phyloP scores from a whole-genome alignment of 2,888 invertebrate species.

The Plagodis pulveraria region DNA sequence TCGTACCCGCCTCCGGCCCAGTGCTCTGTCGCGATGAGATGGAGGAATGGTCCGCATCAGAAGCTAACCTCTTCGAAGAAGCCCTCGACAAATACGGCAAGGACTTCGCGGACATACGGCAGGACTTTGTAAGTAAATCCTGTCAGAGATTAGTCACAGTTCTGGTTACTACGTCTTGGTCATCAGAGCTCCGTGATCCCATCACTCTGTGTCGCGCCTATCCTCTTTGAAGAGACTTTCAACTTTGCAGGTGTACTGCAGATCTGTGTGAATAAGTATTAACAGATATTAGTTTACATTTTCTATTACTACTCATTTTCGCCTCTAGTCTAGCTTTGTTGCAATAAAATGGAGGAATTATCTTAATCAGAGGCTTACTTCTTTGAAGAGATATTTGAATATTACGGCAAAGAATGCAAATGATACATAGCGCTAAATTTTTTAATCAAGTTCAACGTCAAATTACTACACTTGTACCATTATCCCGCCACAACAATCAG shows the following conservation, averaged over 20 bases:
- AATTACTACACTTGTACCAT: no score
- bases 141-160: background rate
- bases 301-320: background rate
- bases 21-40: slow-evolving; percentile 99
- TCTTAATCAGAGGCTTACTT: background rate
- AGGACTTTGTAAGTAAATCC: slow-evolving; percentile 94
- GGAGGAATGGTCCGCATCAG: slow-evolving; percentile 99
- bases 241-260: slow-evolving; percentile 99
- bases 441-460: no score
- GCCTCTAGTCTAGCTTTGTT: background rate
- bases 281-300: background rate
- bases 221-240: slow-evolving; percentile 99
- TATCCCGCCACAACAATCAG: no score
- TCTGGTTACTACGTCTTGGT: background rate
- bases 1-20: slow-evolving; percentile 97
- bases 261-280: slow-evolving; percentile 93
- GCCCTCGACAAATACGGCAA: slow-evolving; percentile 99
- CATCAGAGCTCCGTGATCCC: no score
- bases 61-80: slow-evolving; percentile 99
- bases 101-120: slow-evolving; percentile 99
- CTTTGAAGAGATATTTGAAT: background rate
- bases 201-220: slow-evolving; percentile 72
- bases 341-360: background rate
- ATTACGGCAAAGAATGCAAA: no score
- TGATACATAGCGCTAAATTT: no score